These are phyloP conservation scores for Paguma larvata DNA, from an alignment of 2,797 vertebrate genomes.

Conservation along the genomic window DNA sequence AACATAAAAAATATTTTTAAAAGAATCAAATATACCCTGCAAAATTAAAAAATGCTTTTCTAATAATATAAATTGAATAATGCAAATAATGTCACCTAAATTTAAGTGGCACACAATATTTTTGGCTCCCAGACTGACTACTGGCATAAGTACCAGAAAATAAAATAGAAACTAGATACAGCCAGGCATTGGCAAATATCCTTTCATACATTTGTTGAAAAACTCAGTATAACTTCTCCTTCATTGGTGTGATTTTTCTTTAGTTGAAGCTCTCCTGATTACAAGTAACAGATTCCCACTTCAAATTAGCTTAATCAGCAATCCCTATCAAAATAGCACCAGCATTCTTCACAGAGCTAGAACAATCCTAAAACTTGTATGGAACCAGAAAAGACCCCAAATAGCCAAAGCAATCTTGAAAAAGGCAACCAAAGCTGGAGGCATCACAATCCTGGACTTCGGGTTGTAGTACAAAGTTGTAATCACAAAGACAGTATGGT, in stretches of 20 bases:
- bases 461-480: too few relatives aligned
- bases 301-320: slow-evolving; percentile 32
- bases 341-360: too few relatives aligned
- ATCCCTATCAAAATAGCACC: too few relatives aligned
- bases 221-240: neutral
- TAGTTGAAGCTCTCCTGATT: slow-evolving; percentile 36
- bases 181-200: neutral
- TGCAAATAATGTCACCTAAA: neutral
- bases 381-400: too few relatives aligned
- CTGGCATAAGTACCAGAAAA: neutral
- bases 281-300: neutral
- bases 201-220: neutral
- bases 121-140: neutral
- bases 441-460: too few relatives aligned
- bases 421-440: too few relatives aligned
- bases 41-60: slow-evolving; percentile 8
- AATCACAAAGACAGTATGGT: too few relatives aligned
- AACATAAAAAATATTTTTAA: too few relatives aligned
- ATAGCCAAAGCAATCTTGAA: too few relatives aligned
- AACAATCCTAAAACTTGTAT: too few relatives aligned
- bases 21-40: neutral
- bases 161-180: neutral
- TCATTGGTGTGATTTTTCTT: slow-evolving; percentile 29
- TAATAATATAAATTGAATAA: slow-evolving; percentile 46
- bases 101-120: slow-evolving; percentile 6